phyloP scores from a whole-genome alignment of 2,888 invertebrate species.

The Apeira syringaria region DNA sequence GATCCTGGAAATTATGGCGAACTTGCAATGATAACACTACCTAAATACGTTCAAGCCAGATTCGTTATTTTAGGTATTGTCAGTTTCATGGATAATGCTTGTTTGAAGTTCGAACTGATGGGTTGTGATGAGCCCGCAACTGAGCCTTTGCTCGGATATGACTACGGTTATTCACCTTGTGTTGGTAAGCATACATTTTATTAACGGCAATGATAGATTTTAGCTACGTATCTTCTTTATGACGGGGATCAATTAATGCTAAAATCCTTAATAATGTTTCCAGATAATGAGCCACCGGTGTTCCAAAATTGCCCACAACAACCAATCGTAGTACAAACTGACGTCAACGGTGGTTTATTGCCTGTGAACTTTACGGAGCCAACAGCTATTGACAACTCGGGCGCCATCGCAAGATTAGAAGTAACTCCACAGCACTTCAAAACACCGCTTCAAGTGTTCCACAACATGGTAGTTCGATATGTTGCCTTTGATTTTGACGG shows the following conservation, averaged over 20 bases:
- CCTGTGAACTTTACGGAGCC: constrained; percentile 97
- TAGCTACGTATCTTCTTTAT: too few relatives aligned
- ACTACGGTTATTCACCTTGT: constrained; percentile 96
- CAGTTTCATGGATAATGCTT: constrained; percentile 98
- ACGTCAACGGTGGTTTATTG: constrained; percentile 93
- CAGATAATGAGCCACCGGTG: constrained; percentile 97
- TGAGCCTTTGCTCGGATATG: constrained; percentile 94
- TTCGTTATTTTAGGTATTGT: constrained; percentile 97
- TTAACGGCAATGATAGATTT: too few relatives aligned
- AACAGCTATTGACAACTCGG: constrained; percentile 97
- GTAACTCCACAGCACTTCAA: constrained; percentile 96
- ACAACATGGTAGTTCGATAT: constrained; percentile 96
- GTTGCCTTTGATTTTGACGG: constrained; percentile 98
- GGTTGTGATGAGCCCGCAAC: constrained; percentile 95
- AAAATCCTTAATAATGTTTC: constrained; percentile 39
- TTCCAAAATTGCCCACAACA: constrained; percentile 98
- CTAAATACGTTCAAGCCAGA: constrained; percentile 96
- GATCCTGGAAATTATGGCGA: constrained; percentile 98
- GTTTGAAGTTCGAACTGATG: constrained; percentile 97
- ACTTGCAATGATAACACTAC: constrained; percentile 96
- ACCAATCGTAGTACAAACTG: constrained; percentile 94
- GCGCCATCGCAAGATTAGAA: constrained; percentile 96
- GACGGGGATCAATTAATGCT: too few relatives aligned
- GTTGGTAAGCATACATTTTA: constrained; percentile 84
- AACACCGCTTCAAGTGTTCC: constrained; percentile 93